These are phyloP conservation scores for Todiramphus chloris DNA, from an alignment of 2,113 vertebrate species.

Conservation along the genomic window DNA sequence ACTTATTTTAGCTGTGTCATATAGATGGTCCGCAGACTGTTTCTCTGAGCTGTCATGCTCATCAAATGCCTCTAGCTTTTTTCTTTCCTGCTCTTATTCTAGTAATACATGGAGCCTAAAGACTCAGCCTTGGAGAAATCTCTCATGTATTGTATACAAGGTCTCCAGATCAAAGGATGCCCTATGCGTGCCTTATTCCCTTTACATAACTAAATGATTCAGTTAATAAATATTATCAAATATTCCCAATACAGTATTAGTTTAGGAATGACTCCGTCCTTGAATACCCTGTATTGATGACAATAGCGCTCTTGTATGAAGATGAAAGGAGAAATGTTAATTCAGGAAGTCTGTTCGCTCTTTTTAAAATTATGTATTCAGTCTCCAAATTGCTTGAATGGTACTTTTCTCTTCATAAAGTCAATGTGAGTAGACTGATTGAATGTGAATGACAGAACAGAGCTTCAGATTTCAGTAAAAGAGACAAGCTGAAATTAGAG, in stretches of 20 bases:
- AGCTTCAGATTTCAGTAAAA: neutral
- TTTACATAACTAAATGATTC: neutral
- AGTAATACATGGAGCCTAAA: neutral
- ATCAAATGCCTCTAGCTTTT: conserved; percentile 16
- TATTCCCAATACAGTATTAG: neutral
- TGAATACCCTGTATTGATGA: neutral
- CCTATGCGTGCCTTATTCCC: neutral
- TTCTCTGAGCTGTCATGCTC: conserved; percentile 19
- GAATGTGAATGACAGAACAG: neutral
- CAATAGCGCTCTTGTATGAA: neutral
- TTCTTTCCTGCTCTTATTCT: neutral
- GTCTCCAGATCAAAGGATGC: neutral
- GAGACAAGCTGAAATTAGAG: neutral
- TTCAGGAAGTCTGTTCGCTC: neutral
- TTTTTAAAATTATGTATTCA: neutral
- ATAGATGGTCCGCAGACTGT: conserved; percentile 26
- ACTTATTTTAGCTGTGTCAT: conserved; percentile 37
- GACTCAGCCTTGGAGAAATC: neutral
- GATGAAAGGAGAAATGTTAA: neutral
- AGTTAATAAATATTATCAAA: neutral
- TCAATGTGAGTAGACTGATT: neutral
- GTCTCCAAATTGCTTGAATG: neutral
- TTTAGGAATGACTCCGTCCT: neutral
- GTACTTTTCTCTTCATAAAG: neutral
- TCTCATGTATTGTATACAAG: neutral